Conservation (phyloP, 2,797 vertebrate genomes). For the Tinamus major region DNA sequence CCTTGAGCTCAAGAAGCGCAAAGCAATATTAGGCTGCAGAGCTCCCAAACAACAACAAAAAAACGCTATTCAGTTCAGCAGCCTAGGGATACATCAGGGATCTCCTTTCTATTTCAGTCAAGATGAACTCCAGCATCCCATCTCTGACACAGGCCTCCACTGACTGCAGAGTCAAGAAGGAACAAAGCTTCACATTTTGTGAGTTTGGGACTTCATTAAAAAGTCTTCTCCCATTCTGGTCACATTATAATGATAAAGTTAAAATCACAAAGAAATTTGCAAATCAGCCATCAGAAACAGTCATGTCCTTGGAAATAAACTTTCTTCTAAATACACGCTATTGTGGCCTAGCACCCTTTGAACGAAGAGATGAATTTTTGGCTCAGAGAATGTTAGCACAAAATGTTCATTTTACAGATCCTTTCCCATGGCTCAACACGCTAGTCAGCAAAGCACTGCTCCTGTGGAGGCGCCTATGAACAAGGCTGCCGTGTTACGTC, state of each 20-base stretch:
- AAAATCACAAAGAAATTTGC: not conserved
- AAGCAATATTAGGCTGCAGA: not conserved
- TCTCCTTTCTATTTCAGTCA: not conserved
- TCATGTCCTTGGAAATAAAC: not conserved
- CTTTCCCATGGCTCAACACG: not conserved
- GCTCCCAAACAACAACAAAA: not conserved
- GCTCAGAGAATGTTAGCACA: not conserved
- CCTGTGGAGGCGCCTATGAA: accelerated
- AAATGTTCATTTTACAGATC: not conserved
- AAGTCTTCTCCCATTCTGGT: not conserved
- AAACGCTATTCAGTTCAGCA: not conserved
- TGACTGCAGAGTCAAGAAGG: not conserved
- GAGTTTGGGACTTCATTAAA: not conserved
- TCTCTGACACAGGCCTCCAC: not conserved
- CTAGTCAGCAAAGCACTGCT: accelerated
- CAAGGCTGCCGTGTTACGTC: not conserved
- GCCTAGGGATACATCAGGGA: not conserved
- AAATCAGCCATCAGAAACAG: not conserved
- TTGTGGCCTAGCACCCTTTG: not conserved
- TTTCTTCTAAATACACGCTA: not conserved
- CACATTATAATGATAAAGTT: not conserved
- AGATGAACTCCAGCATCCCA: not conserved
- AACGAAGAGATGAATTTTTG: not conserved
- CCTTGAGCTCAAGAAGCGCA: not conserved
- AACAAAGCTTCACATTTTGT: not conserved